These are phyloP conservation scores for Vidua chalybeata DNA, from an alignment of 2,113 vertebrate genomes.

Conservation along the genomic window DNA sequence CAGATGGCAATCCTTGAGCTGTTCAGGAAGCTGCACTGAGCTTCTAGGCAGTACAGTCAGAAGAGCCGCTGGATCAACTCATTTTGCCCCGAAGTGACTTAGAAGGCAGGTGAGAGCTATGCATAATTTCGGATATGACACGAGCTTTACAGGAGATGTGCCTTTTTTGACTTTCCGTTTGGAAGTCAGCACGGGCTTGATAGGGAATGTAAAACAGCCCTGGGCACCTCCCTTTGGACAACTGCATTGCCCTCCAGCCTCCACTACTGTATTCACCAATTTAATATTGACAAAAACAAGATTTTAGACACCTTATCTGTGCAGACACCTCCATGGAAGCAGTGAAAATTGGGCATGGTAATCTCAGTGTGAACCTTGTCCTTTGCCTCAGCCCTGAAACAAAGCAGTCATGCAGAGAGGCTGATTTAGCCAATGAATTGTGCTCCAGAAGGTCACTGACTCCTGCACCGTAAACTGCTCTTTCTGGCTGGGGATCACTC, in stretches of 20 bases:
- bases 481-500: neutral
- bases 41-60: neutral
- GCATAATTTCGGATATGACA: neutral
- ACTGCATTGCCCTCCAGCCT: neutral
- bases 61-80: neutral
- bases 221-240: neutral
- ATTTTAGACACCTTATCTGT: neutral
- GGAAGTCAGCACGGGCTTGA: neutral
- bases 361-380: neutral
- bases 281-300: neutral
- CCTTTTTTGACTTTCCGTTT: neutral
- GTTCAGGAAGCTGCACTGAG: neutral
- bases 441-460: neutral
- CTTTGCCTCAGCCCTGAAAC: neutral
- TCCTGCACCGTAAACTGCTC: neutral
- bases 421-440: fast-evolving
- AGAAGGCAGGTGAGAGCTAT: neutral
- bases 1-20: fast-evolving
- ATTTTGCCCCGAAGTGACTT: neutral
- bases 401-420: neutral
- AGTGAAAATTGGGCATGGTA: neutral
- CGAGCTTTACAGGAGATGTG: neutral
- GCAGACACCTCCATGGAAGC: fast-evolving
- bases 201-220: neutral
- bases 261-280: neutral